Percentiles rank a stretch among this genome's conserved stretches.
Conservation (phyloP, 2,797 vertebrate species). For the Telmatherina bonti region DNA sequence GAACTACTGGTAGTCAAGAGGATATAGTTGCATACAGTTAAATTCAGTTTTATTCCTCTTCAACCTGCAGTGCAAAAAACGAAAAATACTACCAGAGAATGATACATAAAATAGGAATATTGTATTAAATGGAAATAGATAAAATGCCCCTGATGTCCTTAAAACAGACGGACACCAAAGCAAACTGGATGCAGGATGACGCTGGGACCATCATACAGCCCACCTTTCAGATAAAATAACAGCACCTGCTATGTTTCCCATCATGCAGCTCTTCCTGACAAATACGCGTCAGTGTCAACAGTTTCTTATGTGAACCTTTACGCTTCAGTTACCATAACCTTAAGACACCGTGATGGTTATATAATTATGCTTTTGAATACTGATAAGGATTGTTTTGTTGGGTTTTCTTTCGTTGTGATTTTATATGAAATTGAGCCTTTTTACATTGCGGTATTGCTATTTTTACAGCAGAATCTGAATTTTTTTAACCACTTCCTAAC, state of each 20-base stretch:
- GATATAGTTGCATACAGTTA: no score
- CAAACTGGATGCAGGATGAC: neutral
- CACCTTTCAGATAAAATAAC: neutral
- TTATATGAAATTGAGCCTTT: neutral
- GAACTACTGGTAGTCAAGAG: no score
- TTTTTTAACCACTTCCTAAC: constrained; percentile 26
- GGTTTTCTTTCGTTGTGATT: neutral
- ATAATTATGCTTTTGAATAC: neutral
- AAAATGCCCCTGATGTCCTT: no score
- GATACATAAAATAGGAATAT: no score
- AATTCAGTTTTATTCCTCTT: no score
- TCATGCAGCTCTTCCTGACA: neutral
- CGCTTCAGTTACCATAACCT: neutral
- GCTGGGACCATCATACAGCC: neutral
- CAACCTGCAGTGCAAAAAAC: no score
- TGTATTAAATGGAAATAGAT: no score
- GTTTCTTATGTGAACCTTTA: neutral
- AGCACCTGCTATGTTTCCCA: neutral
- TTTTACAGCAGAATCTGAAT: constrained; percentile 26
- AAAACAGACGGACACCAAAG: neutral
- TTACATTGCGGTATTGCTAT: constrained; percentile 4
- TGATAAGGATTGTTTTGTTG: neutral
- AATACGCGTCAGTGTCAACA: neutral
- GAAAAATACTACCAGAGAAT: no score
- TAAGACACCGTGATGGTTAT: neutral